A percentile compares a stretch with the other conserved stretches of the same genome.
phyloP scores from a whole-genome alignment of 1,140 invertebrate genomes.

The Bombus waltoni region DNA sequence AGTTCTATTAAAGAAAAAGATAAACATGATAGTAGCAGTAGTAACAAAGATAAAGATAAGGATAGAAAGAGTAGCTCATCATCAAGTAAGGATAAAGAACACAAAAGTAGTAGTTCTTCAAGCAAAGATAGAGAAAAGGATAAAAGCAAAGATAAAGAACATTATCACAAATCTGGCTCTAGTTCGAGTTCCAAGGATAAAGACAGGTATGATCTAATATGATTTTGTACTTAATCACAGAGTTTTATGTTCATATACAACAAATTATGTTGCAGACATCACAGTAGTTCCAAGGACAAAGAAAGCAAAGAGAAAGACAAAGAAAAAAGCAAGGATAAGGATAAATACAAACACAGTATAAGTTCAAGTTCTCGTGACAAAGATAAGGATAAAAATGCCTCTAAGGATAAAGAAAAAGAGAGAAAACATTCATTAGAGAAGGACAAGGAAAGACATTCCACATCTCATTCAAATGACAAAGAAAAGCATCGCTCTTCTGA shows the following conservation, averaged over 20 bases:
- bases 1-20: slow-evolving; percentile 79
- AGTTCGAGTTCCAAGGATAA: slow-evolving; percentile 79
- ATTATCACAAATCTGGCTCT: slow-evolving; percentile 80
- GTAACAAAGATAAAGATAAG: slow-evolving; percentile 67
- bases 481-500: slow-evolving; percentile 83
- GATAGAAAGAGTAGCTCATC: slow-evolving; percentile 78
- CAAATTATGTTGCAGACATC: slow-evolving; percentile 67
- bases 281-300: slow-evolving; percentile 73
- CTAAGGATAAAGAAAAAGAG: slow-evolving; percentile 83
- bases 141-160: slow-evolving; percentile 72
- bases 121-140: slow-evolving; percentile 83
- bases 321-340: slow-evolving; percentile 72
- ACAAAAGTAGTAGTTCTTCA: slow-evolving; percentile 85
- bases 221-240: not conserved
- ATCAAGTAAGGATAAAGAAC: slow-evolving; percentile 85
- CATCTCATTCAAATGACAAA: slow-evolving; percentile 78
- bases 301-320: slow-evolving; percentile 77
- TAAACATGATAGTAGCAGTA: slow-evolving; percentile 74
- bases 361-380: slow-evolving; percentile 83
- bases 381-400: slow-evolving; percentile 82
- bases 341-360: slow-evolving; percentile 75
- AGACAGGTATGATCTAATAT: slow-evolving; percentile 64
- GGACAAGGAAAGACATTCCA: slow-evolving; percentile 81
- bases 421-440: slow-evolving; percentile 83
- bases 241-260: slow-evolving; percentile 2